Conservation (phyloP, 2,797 vertebrate genomes). For the Gallinago solitaria region DNA sequence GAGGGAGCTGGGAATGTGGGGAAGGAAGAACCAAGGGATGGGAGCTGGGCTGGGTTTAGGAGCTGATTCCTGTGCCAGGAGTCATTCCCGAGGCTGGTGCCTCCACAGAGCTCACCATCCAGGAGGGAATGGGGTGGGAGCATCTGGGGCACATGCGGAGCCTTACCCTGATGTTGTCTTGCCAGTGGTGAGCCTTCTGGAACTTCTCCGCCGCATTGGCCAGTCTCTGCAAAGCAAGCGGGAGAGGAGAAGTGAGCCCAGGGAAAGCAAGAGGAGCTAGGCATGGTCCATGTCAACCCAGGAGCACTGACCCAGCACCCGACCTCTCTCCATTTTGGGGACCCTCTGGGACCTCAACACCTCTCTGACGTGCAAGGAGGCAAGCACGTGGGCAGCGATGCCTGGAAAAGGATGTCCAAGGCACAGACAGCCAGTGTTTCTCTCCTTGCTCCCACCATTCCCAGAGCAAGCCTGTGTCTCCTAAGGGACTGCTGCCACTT, state of each 20-base stretch:
- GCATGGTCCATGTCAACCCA: background rate
- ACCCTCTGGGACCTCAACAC: too few relatives aligned
- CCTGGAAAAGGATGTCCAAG: background rate
- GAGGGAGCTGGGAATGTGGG: accelerated
- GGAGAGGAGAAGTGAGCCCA: slow-evolving; percentile 7
- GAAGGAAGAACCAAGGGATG: background rate
- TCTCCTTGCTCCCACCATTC: background rate
- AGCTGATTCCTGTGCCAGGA: background rate
- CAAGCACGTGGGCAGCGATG: background rate
- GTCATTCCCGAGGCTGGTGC: accelerated
- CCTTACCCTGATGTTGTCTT: slow-evolving; percentile 95
- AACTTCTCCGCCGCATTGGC: slow-evolving; percentile 91
- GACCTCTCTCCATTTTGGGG: background rate
- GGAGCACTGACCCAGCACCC: accelerated
- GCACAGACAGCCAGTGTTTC: accelerated
- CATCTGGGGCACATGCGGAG: accelerated
- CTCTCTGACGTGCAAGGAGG: background rate
- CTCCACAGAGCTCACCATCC: accelerated
- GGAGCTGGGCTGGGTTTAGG: background rate
- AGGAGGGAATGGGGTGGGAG: background rate
- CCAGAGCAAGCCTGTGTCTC: background rate
- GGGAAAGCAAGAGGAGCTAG: background rate
- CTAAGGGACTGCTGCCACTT: background rate
- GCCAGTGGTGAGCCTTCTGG: slow-evolving; percentile 93
- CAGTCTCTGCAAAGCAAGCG: slow-evolving; percentile 82